Percentiles rank a stretch among this genome's conserved stretches.
phyloP scores from a whole-genome alignment of 2,888 invertebrate species.

The Stenolophus ochropezus region DNA sequence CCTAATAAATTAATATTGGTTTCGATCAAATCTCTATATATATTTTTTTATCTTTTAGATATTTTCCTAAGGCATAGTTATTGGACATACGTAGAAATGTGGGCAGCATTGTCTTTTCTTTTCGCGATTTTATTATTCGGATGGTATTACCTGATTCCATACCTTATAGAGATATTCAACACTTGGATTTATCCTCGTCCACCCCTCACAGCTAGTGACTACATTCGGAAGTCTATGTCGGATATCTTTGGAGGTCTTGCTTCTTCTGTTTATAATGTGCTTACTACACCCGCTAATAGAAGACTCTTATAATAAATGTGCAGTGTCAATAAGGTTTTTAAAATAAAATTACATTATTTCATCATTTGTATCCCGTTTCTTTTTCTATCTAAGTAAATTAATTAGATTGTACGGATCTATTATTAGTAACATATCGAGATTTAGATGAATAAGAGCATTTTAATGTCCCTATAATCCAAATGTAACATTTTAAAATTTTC shows the following conservation, averaged over 20 bases:
- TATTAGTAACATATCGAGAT: too few relatives aligned
- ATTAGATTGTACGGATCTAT: too few relatives aligned
- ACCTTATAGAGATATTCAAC: background rate
- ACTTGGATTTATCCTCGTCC: background rate
- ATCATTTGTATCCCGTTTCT: too few relatives aligned
- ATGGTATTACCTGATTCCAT: slow-evolving; percentile 6
- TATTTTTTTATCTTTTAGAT: too few relatives aligned
- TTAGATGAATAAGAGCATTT: too few relatives aligned
- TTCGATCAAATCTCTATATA: too few relatives aligned
- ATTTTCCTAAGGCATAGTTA: background rate
- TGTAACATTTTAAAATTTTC: too few relatives aligned
- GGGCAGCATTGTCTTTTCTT: background rate
- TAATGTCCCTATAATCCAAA: too few relatives aligned
- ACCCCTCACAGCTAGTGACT: background rate
- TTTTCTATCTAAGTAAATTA: too few relatives aligned
- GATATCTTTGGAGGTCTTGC: background rate
- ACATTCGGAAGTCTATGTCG: background rate
- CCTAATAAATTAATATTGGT: too few relatives aligned
- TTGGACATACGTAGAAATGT: slow-evolving; percentile 22
- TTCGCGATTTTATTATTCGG: background rate
- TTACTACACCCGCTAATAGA: slow-evolving; percentile 2
- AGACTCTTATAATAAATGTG: background rate
- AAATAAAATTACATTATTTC: slow-evolving; percentile 13
- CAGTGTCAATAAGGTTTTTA: background rate
- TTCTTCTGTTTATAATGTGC: background rate